phyloP scores from a whole-genome alignment of 2,888 invertebrate species.

The Rotaria magnacalcarata region DNA sequence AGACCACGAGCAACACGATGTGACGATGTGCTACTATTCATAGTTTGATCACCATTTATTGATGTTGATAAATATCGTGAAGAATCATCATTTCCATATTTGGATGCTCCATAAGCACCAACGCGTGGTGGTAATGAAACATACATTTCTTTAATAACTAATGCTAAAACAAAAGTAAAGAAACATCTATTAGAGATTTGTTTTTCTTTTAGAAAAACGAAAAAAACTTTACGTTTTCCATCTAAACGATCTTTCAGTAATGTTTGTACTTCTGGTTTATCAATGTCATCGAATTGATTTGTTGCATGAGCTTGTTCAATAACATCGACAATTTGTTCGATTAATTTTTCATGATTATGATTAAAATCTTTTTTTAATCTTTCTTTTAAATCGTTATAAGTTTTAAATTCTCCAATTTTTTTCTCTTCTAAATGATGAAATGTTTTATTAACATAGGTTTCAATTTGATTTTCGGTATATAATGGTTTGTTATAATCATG shows the following conservation, averaged over 20 bases:
- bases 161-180: not conserved
- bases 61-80: not conserved
- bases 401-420: not conserved
- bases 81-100: not conserved
- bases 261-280: slow-evolving; percentile 30
- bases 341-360: slow-evolving; percentile 27
- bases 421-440: slow-evolving; percentile 5
- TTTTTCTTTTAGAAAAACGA: not conserved
- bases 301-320: slow-evolving; percentile 35
- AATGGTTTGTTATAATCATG: not conserved
- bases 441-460: slow-evolving; percentile 7
- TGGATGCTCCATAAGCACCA: not conserved
- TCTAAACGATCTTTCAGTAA: slow-evolving; percentile 19
- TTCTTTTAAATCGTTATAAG: slow-evolving; percentile 9
- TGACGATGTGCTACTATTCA: slow-evolving; percentile 23
- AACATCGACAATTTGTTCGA: slow-evolving; percentile 36
- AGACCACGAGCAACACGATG: slow-evolving; percentile 33
- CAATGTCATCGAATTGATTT: slow-evolving; percentile 23
- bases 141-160: slow-evolving; percentile 28
- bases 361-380: not conserved
- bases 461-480: slow-evolving; percentile 17
- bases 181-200: not conserved
- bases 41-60: slow-evolving; percentile 16
- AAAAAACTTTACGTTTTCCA: slow-evolving; percentile 8
- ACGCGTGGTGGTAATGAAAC: slow-evolving; percentile 18